Evolutionary conservation across 2,113 vertebrate genomes (phyloP).

Genomic region (Numenius arquata): DNA sequence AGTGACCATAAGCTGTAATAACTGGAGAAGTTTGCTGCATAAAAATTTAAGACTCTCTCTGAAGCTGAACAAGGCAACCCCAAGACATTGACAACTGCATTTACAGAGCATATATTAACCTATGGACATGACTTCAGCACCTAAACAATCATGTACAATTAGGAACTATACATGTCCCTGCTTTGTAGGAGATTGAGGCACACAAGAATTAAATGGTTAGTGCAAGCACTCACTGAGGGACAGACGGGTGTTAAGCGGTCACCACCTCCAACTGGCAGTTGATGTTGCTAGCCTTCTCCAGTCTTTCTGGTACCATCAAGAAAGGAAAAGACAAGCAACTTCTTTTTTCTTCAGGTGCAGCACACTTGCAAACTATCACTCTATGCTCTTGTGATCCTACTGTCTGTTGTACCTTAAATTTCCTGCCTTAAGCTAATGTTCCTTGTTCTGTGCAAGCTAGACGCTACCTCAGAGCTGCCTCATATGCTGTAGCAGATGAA

Average conservation of each 20-base stretch:
- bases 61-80: not conserved
- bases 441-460: not conserved
- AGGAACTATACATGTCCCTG: not conserved
- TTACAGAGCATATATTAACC: not conserved
- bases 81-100: not conserved
- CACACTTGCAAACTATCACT: not conserved
- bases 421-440: not conserved
- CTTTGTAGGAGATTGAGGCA: not conserved
- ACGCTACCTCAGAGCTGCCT: not conserved
- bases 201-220: not conserved
- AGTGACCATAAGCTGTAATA: slow-evolving; percentile 7
- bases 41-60: not conserved
- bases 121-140: not conserved
- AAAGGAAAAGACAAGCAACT: not conserved
- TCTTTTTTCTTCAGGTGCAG: not conserved
- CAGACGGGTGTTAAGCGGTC: not conserved
- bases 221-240: not conserved
- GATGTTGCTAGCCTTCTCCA: not conserved
- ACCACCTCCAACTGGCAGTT: not conserved
- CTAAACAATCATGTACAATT: not conserved
- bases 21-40: not conserved
- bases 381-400: not conserved
- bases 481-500: not conserved
- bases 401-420: not conserved
- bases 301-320: not conserved